phyloP scores from a whole-genome alignment of 2,797 vertebrate genomes.

The Gymnothorax javanicus region DNA sequence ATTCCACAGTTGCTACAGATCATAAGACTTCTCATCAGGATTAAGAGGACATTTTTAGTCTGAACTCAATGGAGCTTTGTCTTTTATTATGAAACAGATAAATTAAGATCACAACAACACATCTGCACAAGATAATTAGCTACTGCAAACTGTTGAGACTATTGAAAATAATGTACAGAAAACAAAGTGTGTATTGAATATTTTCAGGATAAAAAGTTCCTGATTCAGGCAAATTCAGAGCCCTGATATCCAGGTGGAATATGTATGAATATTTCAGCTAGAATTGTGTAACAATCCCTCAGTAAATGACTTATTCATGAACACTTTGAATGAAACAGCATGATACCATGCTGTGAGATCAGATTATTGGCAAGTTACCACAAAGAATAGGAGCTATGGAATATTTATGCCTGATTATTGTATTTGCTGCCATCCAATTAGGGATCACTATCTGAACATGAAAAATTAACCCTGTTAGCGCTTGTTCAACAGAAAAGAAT shows the following conservation, averaged over 20 bases:
- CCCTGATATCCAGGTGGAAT: background rate
- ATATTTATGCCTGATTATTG: slow-evolving; percentile 26
- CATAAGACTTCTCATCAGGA: background rate
- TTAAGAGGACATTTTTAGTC: background rate
- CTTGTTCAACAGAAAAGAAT: background rate
- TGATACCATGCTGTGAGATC: slow-evolving; percentile 17
- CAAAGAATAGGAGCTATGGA: slow-evolving; percentile 23
- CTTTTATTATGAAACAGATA: background rate
- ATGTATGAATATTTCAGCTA: background rate
- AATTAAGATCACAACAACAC: background rate
- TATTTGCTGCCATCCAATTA: background rate
- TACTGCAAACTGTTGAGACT: background rate
- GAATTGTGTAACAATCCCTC: background rate
- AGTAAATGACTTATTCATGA: slow-evolving; percentile 43
- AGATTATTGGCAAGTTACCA: slow-evolving; percentile 36
- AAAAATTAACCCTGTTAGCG: background rate
- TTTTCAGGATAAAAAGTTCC: background rate
- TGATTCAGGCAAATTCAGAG: background rate
- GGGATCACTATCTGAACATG: slow-evolving; percentile 6
- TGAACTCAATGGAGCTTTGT: background rate
- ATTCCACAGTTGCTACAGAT: background rate
- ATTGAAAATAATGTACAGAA: background rate
- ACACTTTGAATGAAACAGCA: slow-evolving; percentile 43
- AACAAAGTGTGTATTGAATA: background rate
- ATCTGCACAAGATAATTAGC: background rate